Percentiles rank a stretch among this genome's conserved stretches.
Conservation (phyloP, 1,140 invertebrate genomes). For the Cydia fagiglandana region DNA sequence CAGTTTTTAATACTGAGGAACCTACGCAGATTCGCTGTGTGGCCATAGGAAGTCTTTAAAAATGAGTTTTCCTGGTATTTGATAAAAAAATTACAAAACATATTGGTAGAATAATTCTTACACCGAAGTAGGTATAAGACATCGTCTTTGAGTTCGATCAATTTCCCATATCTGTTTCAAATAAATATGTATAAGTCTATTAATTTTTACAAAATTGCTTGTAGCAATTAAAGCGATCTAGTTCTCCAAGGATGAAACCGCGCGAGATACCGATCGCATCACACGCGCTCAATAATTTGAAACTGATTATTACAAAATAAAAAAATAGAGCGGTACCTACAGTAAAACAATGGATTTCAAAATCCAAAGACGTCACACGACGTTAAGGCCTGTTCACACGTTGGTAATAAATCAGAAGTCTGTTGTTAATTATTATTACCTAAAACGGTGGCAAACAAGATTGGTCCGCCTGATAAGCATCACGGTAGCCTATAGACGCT, state of each 20-base stretch:
- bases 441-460: too few relatives aligned
- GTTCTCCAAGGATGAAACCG: not conserved
- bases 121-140: too few relatives aligned
- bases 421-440: not conserved
- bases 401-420: conserved; percentile 6
- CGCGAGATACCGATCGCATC: conserved; percentile 19
- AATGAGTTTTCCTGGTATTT: too few relatives aligned
- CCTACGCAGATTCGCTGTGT: not conserved
- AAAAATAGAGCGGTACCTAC: conserved; percentile 3
- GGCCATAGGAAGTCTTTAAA: not conserved
- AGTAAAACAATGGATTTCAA: conserved; percentile 29
- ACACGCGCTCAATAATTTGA: conserved; percentile 28
- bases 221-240: not conserved
- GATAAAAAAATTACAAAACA: too few relatives aligned
- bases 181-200: too few relatives aligned
- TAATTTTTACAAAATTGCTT: not conserved
- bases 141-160: too few relatives aligned
- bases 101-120: too few relatives aligned
- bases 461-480: too few relatives aligned
- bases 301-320: conserved; percentile 24
- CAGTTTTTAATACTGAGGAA: conserved; percentile 10
- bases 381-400: conserved; percentile 4
- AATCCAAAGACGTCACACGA: conserved; percentile 9
- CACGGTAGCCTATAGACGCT: too few relatives aligned
- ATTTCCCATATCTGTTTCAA: too few relatives aligned